These are phyloP conservation scores for Microcebus ravelobensis DNA, from an alignment of 2,113 vertebrate species.

Conservation along the genomic window DNA sequence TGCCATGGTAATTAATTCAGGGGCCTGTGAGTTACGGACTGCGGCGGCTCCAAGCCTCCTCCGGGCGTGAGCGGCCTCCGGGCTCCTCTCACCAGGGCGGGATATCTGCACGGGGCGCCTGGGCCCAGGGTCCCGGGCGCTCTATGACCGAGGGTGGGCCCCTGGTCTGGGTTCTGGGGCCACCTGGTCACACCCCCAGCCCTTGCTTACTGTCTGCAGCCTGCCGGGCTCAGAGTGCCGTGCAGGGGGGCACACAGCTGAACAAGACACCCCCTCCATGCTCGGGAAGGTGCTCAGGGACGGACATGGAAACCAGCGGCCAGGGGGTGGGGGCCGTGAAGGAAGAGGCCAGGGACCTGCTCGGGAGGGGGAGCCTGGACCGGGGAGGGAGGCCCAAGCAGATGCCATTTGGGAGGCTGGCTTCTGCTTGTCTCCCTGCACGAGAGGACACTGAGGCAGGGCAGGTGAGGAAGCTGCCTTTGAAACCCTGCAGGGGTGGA, in stretches of 20 bases:
- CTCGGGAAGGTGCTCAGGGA: fast-evolving
- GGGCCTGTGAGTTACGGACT: neutral
- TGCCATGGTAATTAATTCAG: neutral
- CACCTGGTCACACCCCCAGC: fast-evolving
- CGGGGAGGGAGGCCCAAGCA: fast-evolving
- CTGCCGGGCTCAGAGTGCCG: fast-evolving
- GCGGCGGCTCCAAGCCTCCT: fast-evolving
- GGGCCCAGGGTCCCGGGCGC: neutral
- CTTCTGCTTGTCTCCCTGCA: fast-evolving
- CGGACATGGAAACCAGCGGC: fast-evolving
- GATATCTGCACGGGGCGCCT: neutral
- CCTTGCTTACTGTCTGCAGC: fast-evolving
- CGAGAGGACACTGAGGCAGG: fast-evolving
- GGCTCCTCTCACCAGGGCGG: fast-evolving
- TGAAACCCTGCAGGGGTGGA: fast-evolving
- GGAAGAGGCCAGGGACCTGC: fast-evolving
- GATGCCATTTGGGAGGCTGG: neutral
- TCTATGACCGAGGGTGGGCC: no score
- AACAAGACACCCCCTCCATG: fast-evolving
- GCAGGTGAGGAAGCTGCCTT: neutral
- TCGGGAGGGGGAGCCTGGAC: neutral
- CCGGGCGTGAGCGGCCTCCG: fast-evolving
- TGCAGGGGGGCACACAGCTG: fast-evolving
- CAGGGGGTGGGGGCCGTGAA: fast-evolving
- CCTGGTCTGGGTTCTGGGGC: neutral